Percentiles rank a stretch among this genome's conserved stretches.
Conservation (phyloP, 2,113 vertebrate genomes). For the Spheniscus mendiculus region DNA sequence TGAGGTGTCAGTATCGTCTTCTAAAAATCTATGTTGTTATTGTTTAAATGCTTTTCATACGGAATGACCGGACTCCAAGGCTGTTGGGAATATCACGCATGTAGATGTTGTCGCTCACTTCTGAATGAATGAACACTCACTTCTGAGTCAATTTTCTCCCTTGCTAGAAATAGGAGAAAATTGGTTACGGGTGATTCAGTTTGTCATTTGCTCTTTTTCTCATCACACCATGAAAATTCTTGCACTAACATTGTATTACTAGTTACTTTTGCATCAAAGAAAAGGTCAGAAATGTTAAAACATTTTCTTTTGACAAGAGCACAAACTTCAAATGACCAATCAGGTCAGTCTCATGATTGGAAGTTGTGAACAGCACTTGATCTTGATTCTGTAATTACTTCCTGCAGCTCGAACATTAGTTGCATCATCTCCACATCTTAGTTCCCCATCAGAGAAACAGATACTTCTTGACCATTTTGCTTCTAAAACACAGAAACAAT, state of each 20-base stretch:
- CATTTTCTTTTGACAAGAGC: neutral
- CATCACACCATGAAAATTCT: conserved; percentile 4
- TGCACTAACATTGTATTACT: neutral
- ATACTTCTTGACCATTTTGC: neutral
- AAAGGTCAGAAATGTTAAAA: neutral
- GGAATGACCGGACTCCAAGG: neutral
- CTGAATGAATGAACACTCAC: neutral
- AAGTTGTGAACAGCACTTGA: neutral
- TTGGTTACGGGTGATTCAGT: conserved; percentile 24
- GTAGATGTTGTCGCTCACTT: neutral
- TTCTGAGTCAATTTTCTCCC: conserved; percentile 21
- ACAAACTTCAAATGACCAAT: neutral
- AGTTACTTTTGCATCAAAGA: neutral
- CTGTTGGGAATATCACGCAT: neutral
- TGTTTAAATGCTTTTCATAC: neutral
- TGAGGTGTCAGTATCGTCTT: neutral
- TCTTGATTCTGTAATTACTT: neutral
- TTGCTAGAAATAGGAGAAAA: neutral
- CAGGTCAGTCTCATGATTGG: neutral
- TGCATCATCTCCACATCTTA: neutral
- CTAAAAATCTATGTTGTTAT: neutral
- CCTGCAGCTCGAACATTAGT: neutral
- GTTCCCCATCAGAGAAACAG: neutral
- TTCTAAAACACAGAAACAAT: neutral
- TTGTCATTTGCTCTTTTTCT: conserved; percentile 45